Conservation (phyloP, 2,888 invertebrate genomes). For the Euplagia quadripunctaria region DNA sequence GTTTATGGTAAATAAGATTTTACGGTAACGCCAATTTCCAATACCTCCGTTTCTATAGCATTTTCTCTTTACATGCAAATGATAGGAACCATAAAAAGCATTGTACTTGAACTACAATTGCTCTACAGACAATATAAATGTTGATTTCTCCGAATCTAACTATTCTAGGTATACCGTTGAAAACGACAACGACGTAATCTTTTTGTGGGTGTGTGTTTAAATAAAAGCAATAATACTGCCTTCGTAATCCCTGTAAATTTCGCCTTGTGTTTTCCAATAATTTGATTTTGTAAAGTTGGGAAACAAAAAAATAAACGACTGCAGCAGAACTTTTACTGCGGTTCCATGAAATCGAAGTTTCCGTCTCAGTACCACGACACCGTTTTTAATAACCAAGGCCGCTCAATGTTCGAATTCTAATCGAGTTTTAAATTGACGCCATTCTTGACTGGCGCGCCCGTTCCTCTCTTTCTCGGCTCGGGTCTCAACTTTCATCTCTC, state of each 20-base stretch:
- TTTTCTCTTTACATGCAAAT: conserved; percentile 77
- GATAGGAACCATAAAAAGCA: conserved; percentile 65
- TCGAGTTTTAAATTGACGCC: conserved; percentile 87
- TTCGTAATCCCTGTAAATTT: conserved; percentile 42
- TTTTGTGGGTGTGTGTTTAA: conserved; percentile 30
- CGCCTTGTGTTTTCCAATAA: conserved; percentile 46
- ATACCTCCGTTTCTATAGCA: conserved; percentile 68
- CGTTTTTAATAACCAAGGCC: conserved; percentile 81
- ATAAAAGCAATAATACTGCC: conserved; percentile 29
- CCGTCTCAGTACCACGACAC: conserved; percentile 61
- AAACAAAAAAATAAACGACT: conserved; percentile 49
- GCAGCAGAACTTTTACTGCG: conserved; percentile 59
- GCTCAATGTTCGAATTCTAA: conserved; percentile 84
- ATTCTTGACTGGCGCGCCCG: conserved; percentile 82
- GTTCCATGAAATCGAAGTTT: conserved; percentile 58
- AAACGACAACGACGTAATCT: conserved; percentile 39
- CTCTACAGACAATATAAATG: conserved; percentile 61
- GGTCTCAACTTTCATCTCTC: conserved; percentile 80
- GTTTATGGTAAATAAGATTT: conserved; percentile 84
- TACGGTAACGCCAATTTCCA: conserved; percentile 73
- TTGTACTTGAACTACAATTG: conserved; percentile 61
- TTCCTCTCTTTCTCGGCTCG: conserved; percentile 56
- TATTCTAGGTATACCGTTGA: conserved; percentile 41
- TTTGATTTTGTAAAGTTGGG: conserved; percentile 53
- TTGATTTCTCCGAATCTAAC: conserved; percentile 54